phyloP scores from a whole-genome alignment of 1,140 invertebrate species.

The Dendroctonus ponderosae region DNA sequence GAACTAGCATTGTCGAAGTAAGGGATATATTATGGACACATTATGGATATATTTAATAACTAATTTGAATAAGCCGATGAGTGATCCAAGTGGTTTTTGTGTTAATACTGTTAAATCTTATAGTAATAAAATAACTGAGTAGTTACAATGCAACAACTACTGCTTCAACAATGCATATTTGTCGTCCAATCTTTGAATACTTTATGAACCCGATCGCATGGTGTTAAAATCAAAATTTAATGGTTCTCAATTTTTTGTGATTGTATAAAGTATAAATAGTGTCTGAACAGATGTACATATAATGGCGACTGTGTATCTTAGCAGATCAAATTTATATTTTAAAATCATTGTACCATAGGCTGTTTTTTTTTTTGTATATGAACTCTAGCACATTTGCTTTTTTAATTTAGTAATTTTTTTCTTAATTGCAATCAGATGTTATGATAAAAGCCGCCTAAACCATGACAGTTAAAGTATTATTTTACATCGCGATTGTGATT shows the following conservation, averaged over 20 bases:
- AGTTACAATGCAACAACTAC: neutral
- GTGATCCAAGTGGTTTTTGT: neutral
- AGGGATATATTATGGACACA: neutral
- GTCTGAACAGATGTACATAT: constrained; percentile 21
- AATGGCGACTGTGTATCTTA: constrained; percentile 15
- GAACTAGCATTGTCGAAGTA: neutral
- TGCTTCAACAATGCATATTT: constrained; percentile 4
- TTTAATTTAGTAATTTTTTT: constrained; percentile 9
- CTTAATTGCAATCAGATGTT: constrained; percentile 11
- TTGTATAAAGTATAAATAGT: constrained; percentile 23
- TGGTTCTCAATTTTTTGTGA: constrained; percentile 20
- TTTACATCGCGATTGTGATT: constrained; percentile 2
- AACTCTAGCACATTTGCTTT: constrained; percentile 6
- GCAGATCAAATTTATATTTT: constrained; percentile 23
- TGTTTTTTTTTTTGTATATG: constrained; percentile 16
- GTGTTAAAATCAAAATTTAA: constrained; percentile 12
- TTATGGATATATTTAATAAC: neutral
- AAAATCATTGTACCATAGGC: constrained; percentile 28
- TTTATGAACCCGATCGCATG: neutral
- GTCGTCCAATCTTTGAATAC: neutral
- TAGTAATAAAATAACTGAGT: neutral
- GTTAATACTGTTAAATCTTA: neutral
- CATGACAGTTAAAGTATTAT: constrained; percentile 29
- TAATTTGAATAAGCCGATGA: neutral
- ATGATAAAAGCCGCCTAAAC: constrained; percentile 18